Conservation (phyloP, 92 coral and sea anemone species). For the Epizoanthus scotinus region DNA sequence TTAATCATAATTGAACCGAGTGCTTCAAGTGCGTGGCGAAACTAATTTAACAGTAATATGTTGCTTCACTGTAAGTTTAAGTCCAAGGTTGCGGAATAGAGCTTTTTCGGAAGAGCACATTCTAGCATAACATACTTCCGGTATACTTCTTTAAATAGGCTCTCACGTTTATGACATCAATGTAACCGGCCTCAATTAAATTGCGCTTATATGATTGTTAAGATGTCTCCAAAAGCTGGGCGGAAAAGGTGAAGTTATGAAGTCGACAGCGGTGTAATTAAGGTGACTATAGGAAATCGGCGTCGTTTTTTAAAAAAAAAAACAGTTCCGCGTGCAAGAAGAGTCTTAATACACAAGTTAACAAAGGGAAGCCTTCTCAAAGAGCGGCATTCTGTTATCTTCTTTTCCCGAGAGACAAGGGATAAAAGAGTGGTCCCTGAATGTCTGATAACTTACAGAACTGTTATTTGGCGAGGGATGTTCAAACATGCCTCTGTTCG, state of each 20-base stretch:
- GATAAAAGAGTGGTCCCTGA: conserved; percentile 62
- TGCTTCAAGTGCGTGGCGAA: background rate
- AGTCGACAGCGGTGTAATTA: conserved; percentile 1
- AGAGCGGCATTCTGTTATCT: conserved; percentile 44
- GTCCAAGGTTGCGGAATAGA: too few species aligned
- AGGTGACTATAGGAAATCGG: conserved; percentile 25
- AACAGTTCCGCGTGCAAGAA: background rate
- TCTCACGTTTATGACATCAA: background rate
- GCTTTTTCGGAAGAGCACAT: background rate
- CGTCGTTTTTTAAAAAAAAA: background rate
- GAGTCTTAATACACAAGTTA: conserved; percentile 28
- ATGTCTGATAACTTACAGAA: conserved; percentile 55
- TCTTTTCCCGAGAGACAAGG: conserved; percentile 42
- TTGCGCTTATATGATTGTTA: background rate
- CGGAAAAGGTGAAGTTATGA: conserved; percentile 39
- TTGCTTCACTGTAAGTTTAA: too few species aligned
- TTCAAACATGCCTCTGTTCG: conserved; percentile 29
- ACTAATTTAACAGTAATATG: too few species aligned
- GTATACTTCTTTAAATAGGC: background rate
- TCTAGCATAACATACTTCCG: background rate
- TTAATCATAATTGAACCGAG: conserved; percentile 3
- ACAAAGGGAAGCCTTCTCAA: conserved; percentile 18
- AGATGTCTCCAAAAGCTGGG: background rate
- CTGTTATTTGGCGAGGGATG: conserved; percentile 19
- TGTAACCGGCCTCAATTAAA: conserved; percentile 4